A percentile compares a stretch with the other conserved stretches of the same genome.
These are phyloP conservation scores for Ornithoptera alexandrae DNA, from an alignment of 2,888 invertebrate genomes.

Conservation along the genomic window DNA sequence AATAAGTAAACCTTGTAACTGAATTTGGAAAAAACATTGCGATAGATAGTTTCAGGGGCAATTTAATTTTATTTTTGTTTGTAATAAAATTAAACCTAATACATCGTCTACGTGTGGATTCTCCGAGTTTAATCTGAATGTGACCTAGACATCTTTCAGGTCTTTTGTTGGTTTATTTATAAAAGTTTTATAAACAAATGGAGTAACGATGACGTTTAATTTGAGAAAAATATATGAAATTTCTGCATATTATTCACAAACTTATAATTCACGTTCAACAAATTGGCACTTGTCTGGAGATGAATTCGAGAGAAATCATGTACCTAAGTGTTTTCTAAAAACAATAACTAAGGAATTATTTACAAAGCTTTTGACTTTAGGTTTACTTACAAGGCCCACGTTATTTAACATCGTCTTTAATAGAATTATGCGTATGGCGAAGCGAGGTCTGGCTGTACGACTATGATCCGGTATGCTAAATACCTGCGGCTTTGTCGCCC, in stretches of 20 bases:
- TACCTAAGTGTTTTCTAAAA: conserved; percentile 11
- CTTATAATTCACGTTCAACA: conserved; percentile 6
- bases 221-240: conserved; percentile 12
- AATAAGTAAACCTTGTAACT: conserved; percentile 30
- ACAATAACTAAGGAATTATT: conserved; percentile 18
- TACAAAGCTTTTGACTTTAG: conserved; percentile 17
- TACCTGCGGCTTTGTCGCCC: conserved; percentile 76
- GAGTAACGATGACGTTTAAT: conserved; percentile 1
- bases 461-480: conserved; percentile 40
- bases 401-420: conserved; percentile 61
- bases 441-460: conserved; percentile 68
- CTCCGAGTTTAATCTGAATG: conserved; percentile 9
- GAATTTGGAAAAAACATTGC: neutral
- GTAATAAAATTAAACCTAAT: neutral
- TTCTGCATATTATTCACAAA: conserved; percentile 21
- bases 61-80: neutral
- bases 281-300: neutral
- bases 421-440: conserved; percentile 65
- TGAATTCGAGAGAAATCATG: conserved; percentile 2
- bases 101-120: conserved; percentile 24
- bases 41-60: neutral
- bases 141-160: conserved; percentile 11
- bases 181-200: neutral
- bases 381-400: conserved; percentile 32
- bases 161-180: conserved; percentile 13